phyloP scores from a whole-genome alignment of 1,140 invertebrate genomes.

The Brachionus paranguensis region DNA sequence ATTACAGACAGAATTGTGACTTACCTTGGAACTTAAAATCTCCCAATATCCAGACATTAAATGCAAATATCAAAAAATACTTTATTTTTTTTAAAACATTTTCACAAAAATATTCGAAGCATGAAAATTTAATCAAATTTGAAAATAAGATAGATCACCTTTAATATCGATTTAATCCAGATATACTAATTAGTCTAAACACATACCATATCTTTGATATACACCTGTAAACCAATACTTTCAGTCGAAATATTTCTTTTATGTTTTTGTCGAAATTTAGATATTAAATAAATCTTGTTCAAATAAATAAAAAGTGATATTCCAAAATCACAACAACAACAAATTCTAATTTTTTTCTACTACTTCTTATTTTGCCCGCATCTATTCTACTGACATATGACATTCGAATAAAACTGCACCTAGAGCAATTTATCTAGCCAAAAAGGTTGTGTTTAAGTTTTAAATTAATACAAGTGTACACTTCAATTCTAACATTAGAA shows the following conservation, averaged over 20 bases:
- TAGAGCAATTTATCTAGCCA: background rate
- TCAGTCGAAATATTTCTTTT: background rate
- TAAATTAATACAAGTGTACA: background rate
- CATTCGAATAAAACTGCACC: background rate
- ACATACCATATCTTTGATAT: background rate
- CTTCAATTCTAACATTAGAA: background rate
- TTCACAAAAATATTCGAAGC: background rate
- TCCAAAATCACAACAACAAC: background rate
- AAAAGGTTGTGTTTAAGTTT: background rate
- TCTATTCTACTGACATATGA: background rate
- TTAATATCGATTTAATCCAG: constrained; percentile 21
- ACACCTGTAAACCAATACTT: constrained; percentile 20
- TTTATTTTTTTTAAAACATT: background rate
- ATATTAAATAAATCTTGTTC: constrained; percentile 19
- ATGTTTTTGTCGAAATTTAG: background rate
- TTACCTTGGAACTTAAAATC: constrained; percentile 20
- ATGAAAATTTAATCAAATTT: constrained; percentile 23
- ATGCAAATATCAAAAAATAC: background rate
- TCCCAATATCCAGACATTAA: background rate
- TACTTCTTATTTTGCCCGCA: background rate
- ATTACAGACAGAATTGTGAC: background rate
- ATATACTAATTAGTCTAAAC: constrained; percentile 8
- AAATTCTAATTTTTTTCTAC: background rate
- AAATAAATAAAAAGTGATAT: constrained; percentile 3
- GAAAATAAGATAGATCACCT: constrained; percentile 21